Evolutionary conservation across 2,888 invertebrate species (phyloP).

Genomic region (Lasioglossum leucozonium): DNA sequence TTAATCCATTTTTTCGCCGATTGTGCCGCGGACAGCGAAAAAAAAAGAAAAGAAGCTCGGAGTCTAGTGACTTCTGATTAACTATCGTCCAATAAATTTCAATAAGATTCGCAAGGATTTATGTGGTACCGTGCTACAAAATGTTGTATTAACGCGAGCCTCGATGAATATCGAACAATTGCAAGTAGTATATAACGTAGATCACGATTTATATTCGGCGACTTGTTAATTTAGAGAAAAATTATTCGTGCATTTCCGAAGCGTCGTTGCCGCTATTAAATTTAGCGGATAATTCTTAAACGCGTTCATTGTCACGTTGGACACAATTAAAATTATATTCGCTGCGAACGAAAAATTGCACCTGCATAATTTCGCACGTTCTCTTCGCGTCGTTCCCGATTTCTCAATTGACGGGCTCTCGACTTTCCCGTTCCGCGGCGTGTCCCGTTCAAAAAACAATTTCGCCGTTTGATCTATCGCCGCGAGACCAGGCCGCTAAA

Average conservation of each 20-base stretch:
- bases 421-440: neutral
- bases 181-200: neutral
- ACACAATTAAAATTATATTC: neutral
- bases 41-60: neutral
- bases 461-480: neutral
- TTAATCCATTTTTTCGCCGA: neutral
- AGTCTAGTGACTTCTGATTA: neutral
- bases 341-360: neutral
- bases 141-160: neutral
- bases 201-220: neutral
- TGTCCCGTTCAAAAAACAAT: constrained; percentile 28
- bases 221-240: neutral
- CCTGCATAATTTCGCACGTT: neutral
- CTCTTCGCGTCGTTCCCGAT: neutral
- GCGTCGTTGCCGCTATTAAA: neutral
- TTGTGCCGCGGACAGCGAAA: neutral
- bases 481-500: constrained; percentile 3
- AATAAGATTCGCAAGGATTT: neutral
- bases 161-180: neutral
- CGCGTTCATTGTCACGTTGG: neutral
- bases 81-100: constrained; percentile 5
- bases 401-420: too few species aligned
- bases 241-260: neutral
- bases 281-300: neutral
- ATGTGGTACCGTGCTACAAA: neutral